Percentiles rank a stretch among this genome's conserved stretches.
Conservation (phyloP, 2,797 vertebrate species). For the Lepus oiostolus region DNA sequence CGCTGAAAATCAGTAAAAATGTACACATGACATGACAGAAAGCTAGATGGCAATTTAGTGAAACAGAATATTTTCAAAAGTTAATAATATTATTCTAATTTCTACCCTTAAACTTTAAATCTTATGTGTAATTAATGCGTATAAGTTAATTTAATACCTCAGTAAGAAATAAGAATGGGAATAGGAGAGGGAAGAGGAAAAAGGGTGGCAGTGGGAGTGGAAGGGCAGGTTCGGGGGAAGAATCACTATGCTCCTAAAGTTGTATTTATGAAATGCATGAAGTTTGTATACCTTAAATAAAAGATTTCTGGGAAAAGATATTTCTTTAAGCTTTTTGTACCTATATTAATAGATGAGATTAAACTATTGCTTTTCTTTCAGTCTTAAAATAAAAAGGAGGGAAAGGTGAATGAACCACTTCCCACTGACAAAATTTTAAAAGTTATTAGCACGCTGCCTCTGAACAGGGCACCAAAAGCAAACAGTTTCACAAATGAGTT, state of each 20-base stretch:
- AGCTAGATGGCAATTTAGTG: background rate
- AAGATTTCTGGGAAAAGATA: background rate
- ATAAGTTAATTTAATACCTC: background rate
- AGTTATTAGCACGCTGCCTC: background rate
- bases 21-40: background rate
- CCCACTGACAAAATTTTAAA: background rate
- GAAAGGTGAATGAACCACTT: background rate
- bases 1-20: background rate
- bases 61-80: background rate
- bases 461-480: background rate
- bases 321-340: no score
- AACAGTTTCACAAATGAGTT: background rate
- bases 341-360: no score
- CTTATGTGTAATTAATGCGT: no score
- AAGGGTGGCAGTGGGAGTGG: no score
- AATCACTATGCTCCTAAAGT: no score
- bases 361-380: no score
- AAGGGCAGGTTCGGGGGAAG: no score
- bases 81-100: background rate
- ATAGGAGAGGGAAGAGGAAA: no score
- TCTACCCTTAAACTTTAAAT: background rate
- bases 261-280: no score
- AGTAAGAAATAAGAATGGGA: no score
- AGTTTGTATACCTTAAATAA: no score
- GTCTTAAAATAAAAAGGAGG: no score